A percentile compares a stretch with the other conserved stretches of the same genome.
Conservation (phyloP, 2,113 vertebrate genomes). For the Erythrocercus mccallii region DNA sequence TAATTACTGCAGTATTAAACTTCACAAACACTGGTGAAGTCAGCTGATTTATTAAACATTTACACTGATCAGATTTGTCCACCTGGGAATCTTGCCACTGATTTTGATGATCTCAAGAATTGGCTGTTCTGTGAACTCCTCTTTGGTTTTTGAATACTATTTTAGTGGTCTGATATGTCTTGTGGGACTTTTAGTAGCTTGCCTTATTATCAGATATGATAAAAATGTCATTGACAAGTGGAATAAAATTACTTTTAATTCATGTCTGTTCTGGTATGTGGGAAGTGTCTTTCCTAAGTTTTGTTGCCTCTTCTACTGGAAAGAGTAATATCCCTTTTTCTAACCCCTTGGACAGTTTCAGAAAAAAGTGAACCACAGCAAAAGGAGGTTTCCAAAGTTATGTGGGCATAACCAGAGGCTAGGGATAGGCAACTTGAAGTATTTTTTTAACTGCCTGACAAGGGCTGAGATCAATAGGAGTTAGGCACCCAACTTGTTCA, state of each 20-base stretch:
- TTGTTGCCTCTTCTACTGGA: not conserved
- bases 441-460: not conserved
- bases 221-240: slow-evolving; percentile 48
- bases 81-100: not conserved
- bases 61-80: not conserved
- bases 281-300: slow-evolving; percentile 2
- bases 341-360: not conserved
- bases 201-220: slow-evolving; percentile 22
- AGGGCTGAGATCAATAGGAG: not conserved
- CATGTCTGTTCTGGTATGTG: not conserved
- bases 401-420: not conserved
- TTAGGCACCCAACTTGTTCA: not conserved
- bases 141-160: slow-evolving; percentile 27
- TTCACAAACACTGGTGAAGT: not conserved
- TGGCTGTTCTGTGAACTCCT: slow-evolving; percentile 37
- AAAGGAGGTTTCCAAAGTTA: not conserved
- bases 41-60: not conserved
- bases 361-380: not conserved
- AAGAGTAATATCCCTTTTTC: not conserved
- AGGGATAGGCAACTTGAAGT: not conserved
- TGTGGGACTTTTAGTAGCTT: slow-evolving; percentile 59
- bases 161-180: slow-evolving; percentile 39
- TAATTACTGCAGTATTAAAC: not conserved
- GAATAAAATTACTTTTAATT: slow-evolving; percentile 63
- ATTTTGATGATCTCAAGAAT: slow-evolving; percentile 8